These are phyloP conservation scores for Ectemnius lituratus DNA, from an alignment of 2,888 invertebrate genomes.

Conservation along the genomic window DNA sequence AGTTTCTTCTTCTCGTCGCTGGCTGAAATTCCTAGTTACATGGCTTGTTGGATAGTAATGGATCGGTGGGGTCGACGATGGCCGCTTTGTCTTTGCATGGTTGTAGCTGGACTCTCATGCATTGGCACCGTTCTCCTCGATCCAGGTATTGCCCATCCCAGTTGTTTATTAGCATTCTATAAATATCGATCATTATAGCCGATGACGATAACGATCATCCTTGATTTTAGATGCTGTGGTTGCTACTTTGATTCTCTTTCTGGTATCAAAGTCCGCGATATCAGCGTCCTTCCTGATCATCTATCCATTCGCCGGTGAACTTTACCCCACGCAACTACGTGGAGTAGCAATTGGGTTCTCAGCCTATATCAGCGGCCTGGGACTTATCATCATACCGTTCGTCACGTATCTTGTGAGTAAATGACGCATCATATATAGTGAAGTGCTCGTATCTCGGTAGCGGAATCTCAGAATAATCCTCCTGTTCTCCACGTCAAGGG, in stretches of 20 bases:
- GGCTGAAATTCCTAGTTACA: conserved; percentile 93
- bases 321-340: conserved; percentile 93
- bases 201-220: background rate
- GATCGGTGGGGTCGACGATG: conserved; percentile 92
- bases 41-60: conserved; percentile 93
- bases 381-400: conserved; percentile 93
- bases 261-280: conserved; percentile 92
- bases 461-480: too few species aligned
- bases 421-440: too few species aligned
- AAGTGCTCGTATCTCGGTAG: too few species aligned
- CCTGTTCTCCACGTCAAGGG: conserved; percentile 79
- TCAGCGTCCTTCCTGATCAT: conserved; percentile 95
- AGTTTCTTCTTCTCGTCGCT: conserved; percentile 92
- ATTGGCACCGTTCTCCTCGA: conserved; percentile 91
- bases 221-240: conserved; percentile 83
- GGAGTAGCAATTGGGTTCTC: conserved; percentile 95
- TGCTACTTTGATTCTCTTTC: conserved; percentile 86
- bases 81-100: conserved; percentile 89
- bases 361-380: conserved; percentile 93
- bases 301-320: conserved; percentile 94
- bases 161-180: background rate
- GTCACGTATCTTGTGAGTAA: conserved; percentile 90
- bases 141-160: conserved; percentile 79
- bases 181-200: too few species aligned
- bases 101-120: conserved; percentile 87